Base-by-base conservation (phyloP, 2,888 invertebrate genomes). In the Eueremaeus valkanovi region DNA sequence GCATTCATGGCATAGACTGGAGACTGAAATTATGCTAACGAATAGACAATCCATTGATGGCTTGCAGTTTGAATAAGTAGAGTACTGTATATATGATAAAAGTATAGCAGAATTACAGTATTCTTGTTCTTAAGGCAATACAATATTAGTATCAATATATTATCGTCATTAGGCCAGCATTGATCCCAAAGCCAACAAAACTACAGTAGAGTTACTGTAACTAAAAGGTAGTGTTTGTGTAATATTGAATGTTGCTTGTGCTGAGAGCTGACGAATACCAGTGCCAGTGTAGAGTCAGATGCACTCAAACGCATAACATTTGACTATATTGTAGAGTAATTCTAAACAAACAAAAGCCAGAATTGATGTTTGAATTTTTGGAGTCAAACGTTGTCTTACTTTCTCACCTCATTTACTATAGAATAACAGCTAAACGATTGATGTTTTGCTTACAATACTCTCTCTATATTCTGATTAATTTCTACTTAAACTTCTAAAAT, bases 211-310 rank as follows among this genome's bases (percentile, higher is more conserved):
- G 8, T 31, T 3, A 31, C 33, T 63, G 8, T 31, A 16, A 31
- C 33, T 63, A 16, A 55, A 58, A 58, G 58, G 27, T 58, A 58
- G 58, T 63, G 33, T 63, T 63, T 63, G 63, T 63, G 33, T 63
- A 63, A 63, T 31, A 63, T 63, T 63, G 5, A 63, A 63, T 63
- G 31, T n/a, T 31, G 31, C 33, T 5, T 31, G 33, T 63, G 63
- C 63, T 63, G 63, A 63, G 63, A 63, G n/a, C 5, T 63, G 63
- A 63, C 63, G 18, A 63, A 63, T 33, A 18, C 63, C 63, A 63
- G 63, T 63, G 9, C 33, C 51, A 36, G 36, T 55, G 13, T 24
- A 6, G 13, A 8, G 31, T 63, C n/a, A 29, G 16, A 29, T 6
- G 18, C 63, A 29, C 63, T 63, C 63, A 27, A n/a, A 21, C 21